Evolutionary conservation across 2,888 invertebrate species (phyloP).

Genomic region (Campoletis raptor): DNA sequence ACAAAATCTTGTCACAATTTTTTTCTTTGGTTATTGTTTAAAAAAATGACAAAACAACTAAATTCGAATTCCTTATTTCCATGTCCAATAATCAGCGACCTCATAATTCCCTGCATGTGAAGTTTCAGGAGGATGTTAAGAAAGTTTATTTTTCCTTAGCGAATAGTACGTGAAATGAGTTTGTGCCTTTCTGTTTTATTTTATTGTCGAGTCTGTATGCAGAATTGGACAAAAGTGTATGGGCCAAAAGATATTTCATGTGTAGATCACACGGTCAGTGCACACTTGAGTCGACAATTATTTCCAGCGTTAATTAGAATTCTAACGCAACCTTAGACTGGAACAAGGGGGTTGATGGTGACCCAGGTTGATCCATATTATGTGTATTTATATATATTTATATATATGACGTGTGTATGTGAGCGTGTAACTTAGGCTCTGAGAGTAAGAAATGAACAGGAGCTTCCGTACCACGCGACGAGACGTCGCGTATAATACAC

Average conservation of each 20-base stretch:
- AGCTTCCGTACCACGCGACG: slow-evolving; percentile 68
- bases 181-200: background rate
- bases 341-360: slow-evolving; percentile 38
- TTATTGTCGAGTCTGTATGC: background rate
- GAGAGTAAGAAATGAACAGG: slow-evolving; percentile 61
- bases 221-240: background rate
- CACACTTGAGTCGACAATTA: slow-evolving; percentile 65
- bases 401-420: slow-evolving; percentile 2
- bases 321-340: slow-evolving; percentile 64
- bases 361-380: slow-evolving; percentile 27
- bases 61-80: too few species aligned
- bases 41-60: too few species aligned
- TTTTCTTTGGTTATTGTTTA: too few species aligned
- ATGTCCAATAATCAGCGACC: background rate
- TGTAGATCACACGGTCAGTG: slow-evolving; percentile 34
- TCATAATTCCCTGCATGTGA: background rate
- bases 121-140: too few species aligned
- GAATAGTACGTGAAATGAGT: background rate
- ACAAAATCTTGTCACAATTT: background rate
- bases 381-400: slow-evolving; percentile 9
- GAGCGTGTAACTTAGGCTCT: slow-evolving; percentile 18
- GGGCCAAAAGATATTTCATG: slow-evolving; percentile 9
- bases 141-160: background rate
- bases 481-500: slow-evolving; percentile 67
- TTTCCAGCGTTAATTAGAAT: slow-evolving; percentile 69